Percentiles rank a stretch among this genome's conserved stretches.
phyloP scores from a whole-genome alignment of 2,888 invertebrate genomes.

The Dexiosoma caninum region DNA sequence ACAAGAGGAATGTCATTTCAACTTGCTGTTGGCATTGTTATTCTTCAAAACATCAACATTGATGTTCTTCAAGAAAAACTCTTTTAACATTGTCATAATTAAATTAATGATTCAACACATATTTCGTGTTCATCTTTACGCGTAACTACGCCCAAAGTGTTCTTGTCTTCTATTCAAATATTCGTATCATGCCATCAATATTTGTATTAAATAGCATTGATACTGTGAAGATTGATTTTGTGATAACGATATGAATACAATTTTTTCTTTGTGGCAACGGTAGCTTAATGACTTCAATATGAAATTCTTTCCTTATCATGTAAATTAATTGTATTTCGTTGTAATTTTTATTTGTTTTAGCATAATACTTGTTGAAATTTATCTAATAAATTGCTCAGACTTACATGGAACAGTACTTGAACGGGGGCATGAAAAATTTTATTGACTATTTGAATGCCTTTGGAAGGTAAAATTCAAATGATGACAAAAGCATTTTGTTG shows the following conservation, averaged over 20 bases:
- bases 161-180: neutral
- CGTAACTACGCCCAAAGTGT: constrained; percentile 1
- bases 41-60: constrained; percentile 25
- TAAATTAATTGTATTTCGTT: constrained; percentile 66
- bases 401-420: neutral
- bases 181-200: constrained; percentile 12
- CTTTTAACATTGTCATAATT: constrained; percentile 46
- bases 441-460: neutral
- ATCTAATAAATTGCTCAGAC: neutral
- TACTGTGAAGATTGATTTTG: constrained; percentile 16
- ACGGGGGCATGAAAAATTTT: constrained; percentile 8
- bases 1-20: constrained; percentile 22
- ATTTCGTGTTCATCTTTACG: constrained; percentile 25
- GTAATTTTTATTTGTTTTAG: constrained; percentile 20
- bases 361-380: constrained; percentile 15
- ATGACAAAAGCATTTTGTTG: constrained; percentile 28
- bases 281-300: constrained; percentile 63
- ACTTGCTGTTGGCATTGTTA: constrained; percentile 18
- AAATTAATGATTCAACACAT: constrained; percentile 58
- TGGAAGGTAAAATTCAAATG: neutral
- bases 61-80: constrained; percentile 15
- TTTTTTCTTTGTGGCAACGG: constrained; percentile 50
- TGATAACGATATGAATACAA: constrained; percentile 1
- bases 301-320: constrained; percentile 65
- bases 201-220: neutral